These are phyloP conservation scores for Lindbergichthys nudifrons DNA, from an alignment of 2,797 vertebrate species.

Conservation along the genomic window DNA sequence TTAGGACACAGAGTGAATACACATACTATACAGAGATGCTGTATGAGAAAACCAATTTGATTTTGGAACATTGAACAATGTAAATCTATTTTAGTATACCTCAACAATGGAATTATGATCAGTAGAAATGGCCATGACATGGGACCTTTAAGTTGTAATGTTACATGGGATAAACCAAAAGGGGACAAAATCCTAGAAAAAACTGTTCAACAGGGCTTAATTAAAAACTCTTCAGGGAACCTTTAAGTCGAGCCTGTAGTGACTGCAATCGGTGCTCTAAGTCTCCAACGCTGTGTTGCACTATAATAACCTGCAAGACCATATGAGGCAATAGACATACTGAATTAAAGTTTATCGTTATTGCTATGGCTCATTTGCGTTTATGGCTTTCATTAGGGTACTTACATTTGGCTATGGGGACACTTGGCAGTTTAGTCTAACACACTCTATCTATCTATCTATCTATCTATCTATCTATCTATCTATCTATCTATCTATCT, in stretches of 20 bases:
- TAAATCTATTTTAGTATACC: too few species aligned
- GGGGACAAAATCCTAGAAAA: neutral
- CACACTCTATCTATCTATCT: neutral
- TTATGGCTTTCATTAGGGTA: constrained; percentile 13
- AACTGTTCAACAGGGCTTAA: neutral
- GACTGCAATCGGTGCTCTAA: neutral
- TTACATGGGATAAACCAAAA: neutral
- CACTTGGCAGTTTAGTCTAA: constrained; percentile 8
- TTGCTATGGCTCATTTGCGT: constrained; percentile 4
- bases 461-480: neutral
- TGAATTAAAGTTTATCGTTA: constrained; percentile 17
- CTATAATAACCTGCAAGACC: neutral
- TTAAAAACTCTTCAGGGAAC: neutral
- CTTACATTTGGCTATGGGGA: constrained; percentile 9
- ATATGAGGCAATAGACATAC: constrained; percentile 4
- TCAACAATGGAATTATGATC: too few species aligned
- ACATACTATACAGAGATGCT: too few species aligned
- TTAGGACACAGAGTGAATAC: too few species aligned
- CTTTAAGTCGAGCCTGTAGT: neutral
- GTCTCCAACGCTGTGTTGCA: neutral
- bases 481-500: constrained; percentile 15
- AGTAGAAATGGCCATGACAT: too few species aligned
- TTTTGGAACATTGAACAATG: too few species aligned
- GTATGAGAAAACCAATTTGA: too few species aligned
- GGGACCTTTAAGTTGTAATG: neutral